Conservation (phyloP, 2,797 vertebrate species). For the Centropyge bicolor region DNA sequence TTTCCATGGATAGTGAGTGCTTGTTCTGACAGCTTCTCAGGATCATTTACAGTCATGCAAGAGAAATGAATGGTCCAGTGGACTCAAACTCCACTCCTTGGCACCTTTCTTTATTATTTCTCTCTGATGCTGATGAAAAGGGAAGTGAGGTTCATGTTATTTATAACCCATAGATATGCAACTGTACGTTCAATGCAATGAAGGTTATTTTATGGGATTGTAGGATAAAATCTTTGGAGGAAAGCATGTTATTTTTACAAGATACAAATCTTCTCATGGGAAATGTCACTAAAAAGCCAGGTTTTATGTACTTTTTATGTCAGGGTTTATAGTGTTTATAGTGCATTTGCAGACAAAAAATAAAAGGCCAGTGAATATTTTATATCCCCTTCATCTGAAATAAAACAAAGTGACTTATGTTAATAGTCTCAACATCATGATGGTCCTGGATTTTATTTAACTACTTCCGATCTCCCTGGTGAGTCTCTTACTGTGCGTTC, state of each 20-base stretch:
- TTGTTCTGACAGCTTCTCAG: neutral
- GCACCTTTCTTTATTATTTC: neutral
- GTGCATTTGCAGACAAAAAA: neutral
- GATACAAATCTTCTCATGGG: neutral
- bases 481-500: neutral
- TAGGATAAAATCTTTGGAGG: neutral
- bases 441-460: neutral
- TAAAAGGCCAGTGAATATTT: neutral
- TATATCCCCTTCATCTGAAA: neutral
- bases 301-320: neutral
- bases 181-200: neutral
- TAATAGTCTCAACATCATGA: constrained; percentile 1
- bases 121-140: neutral
- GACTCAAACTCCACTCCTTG: neutral
- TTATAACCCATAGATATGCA: neutral
- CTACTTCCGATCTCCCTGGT: neutral
- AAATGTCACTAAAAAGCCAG: neutral
- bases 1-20: neutral
- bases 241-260: neutral
- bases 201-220: neutral
- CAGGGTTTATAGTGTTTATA: too few relatives aligned
- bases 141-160: neutral
- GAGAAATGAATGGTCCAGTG: neutral
- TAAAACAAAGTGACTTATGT: neutral
- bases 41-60: neutral